Conservation (phyloP, 2,888 invertebrate species). For the Nebria brevicollis region DNA sequence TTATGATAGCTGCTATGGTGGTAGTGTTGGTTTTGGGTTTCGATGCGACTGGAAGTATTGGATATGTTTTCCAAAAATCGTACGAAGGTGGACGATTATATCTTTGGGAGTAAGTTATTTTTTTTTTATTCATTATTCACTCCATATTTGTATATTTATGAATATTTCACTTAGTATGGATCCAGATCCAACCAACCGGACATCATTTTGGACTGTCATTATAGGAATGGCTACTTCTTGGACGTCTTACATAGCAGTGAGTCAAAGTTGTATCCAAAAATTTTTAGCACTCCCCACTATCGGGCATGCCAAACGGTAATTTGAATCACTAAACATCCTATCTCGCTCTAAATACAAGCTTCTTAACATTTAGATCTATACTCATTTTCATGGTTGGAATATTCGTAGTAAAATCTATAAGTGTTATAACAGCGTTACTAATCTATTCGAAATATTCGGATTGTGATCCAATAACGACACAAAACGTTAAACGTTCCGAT, state of each 20-base stretch:
- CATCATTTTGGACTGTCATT: slow-evolving; percentile 70
- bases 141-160: not conserved
- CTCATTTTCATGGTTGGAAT: slow-evolving; percentile 62
- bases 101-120: slow-evolving; percentile 30
- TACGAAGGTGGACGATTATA: slow-evolving; percentile 31
- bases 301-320: slow-evolving; percentile 28
- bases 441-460: slow-evolving; percentile 72
- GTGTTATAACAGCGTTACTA: slow-evolving; percentile 69
- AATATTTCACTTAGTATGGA: slow-evolving; percentile 65
- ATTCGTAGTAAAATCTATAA: slow-evolving; percentile 67
- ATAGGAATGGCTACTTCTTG: slow-evolving; percentile 66
- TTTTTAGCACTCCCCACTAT: slow-evolving; percentile 65
- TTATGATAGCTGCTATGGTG: slow-evolving; percentile 50
- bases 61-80: slow-evolving; percentile 35
- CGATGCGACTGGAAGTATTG: slow-evolving; percentile 25
- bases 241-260: slow-evolving; percentile 36
- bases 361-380: slow-evolving; percentile 40
- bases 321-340: not conserved
- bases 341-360: not conserved
- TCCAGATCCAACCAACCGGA: slow-evolving; percentile 69
- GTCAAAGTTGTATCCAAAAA: slow-evolving; percentile 64
- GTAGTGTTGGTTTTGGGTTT: slow-evolving; percentile 42
- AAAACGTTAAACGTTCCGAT: slow-evolving; percentile 67
- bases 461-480: slow-evolving; percentile 71
- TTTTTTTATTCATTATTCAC: not conserved